Evolutionary conservation across 1,140 invertebrate species (phyloP).

Genomic region (Drosophila sp.): DNA sequence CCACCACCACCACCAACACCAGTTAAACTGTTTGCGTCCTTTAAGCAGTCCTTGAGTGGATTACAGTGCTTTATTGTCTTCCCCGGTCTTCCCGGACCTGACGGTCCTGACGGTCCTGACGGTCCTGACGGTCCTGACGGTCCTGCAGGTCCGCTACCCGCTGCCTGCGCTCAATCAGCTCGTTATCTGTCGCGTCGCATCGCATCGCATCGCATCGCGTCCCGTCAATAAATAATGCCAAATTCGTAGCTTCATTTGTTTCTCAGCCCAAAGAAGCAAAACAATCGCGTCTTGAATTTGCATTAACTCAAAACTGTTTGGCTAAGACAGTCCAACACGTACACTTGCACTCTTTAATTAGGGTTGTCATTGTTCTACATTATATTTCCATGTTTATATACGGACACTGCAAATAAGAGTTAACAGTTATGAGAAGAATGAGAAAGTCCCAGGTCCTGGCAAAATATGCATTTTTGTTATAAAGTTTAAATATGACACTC

Average conservation of each 20-base stretch:
- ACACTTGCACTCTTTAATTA: slow-evolving; percentile 35
- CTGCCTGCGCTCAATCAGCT: slow-evolving; percentile 38
- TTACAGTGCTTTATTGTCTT: slow-evolving; percentile 77
- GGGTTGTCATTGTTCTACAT: neutral
- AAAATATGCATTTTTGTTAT: no score
- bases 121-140: no score
- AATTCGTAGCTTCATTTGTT: slow-evolving; percentile 49
- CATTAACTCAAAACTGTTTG: slow-evolving; percentile 33
- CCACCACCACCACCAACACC: neutral
- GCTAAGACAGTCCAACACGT: slow-evolving; percentile 10
- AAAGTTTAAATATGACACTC: no score
- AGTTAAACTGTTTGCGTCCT: slow-evolving; percentile 37
- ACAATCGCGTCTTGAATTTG: slow-evolving; percentile 50
- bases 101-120: no score
- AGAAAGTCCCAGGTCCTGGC: no score
- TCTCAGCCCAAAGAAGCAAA: slow-evolving; percentile 32
- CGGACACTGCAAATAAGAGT: no score
- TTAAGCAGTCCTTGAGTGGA: slow-evolving; percentile 67
- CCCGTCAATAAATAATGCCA: slow-evolving; percentile 50
- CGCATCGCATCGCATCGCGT: no score
- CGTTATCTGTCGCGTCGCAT: slow-evolving; percentile 48
- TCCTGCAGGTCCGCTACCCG: slow-evolving; percentile 8
- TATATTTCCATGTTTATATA: no score
- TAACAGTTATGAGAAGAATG: neutral
- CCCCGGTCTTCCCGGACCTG: no score